Percentiles rank a stretch among this genome's conserved stretches.
These are phyloP conservation scores for Ceratosolen fusciceps DNA, from an alignment of 1,140 invertebrate genomes.

Conservation along the genomic window DNA sequence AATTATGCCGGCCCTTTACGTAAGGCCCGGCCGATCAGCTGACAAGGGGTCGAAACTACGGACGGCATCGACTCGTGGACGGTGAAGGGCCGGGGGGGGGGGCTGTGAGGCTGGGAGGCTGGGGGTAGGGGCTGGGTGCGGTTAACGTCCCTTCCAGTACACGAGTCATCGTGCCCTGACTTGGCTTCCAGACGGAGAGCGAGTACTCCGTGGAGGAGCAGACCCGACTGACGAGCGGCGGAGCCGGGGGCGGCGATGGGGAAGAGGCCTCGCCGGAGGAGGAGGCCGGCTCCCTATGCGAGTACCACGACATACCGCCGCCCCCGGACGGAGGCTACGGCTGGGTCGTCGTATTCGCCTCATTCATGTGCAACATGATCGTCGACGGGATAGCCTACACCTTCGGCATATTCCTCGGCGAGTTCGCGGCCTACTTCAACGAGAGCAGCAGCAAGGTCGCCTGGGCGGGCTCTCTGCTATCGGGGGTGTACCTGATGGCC, in stretches of 20 bases:
- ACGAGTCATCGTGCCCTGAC: background rate
- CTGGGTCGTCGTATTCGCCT: constrained; percentile 94
- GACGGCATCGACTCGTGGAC: too few species aligned
- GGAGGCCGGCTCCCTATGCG: constrained; percentile 80
- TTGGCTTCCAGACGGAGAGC: constrained; percentile 83
- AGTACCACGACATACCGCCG: constrained; percentile 84
- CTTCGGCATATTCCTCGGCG: constrained; percentile 89
- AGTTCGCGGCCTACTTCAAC: constrained; percentile 86
- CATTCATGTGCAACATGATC: constrained; percentile 98
- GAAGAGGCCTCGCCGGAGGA: constrained; percentile 79
- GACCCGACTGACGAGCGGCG: constrained; percentile 76
- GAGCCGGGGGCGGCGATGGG: constrained; percentile 69
- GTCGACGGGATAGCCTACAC: constrained; percentile 98
- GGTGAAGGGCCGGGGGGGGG: too few species aligned
- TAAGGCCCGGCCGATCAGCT: constrained; percentile 35
- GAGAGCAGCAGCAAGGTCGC: constrained; percentile 90
- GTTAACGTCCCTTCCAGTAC: too few species aligned
- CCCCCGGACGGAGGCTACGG: constrained; percentile 91
- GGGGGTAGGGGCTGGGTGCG: too few species aligned
- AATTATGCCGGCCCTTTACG: background rate
- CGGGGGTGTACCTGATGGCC: constrained; percentile 93
- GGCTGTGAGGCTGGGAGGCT: too few species aligned
- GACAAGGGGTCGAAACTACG: too few species aligned
- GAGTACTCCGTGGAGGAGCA: constrained; percentile 87
- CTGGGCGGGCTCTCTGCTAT: constrained; percentile 94